Evolutionary conservation across 2,797 vertebrate species (phyloP).

Genomic region (Anguilla pacifica): DNA sequence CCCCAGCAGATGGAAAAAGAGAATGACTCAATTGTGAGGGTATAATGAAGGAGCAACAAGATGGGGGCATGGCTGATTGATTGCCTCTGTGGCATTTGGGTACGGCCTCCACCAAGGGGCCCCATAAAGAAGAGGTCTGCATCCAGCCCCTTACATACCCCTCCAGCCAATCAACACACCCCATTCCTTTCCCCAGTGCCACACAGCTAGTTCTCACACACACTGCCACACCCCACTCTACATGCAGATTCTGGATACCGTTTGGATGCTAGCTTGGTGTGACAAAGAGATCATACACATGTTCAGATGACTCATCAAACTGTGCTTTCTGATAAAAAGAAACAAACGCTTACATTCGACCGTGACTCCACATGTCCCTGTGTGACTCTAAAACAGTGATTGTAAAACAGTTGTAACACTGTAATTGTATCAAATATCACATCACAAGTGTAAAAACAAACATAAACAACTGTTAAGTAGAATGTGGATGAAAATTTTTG

Average conservation of each 20-base stretch:
- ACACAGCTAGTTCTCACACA: conserved; percentile 2
- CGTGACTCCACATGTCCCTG: neutral
- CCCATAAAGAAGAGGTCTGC: neutral
- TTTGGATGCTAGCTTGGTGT: neutral
- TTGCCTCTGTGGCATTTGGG: neutral
- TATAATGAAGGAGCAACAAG: neutral
- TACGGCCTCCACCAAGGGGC: neutral
- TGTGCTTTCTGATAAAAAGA: neutral
- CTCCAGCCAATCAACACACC: neutral
- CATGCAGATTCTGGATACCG: neutral
- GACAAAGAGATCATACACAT: neutral
- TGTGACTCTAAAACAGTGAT: neutral
- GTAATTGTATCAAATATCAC: neutral
- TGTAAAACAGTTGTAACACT: neutral
- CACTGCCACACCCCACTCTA: neutral
- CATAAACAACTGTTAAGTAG: neutral
- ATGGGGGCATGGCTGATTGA: neutral
- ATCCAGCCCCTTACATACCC: neutral
- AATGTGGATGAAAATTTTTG: neutral
- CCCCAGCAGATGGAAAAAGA: neutral
- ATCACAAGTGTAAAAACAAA: neutral
- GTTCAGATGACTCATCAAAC: neutral
- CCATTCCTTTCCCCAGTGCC: neutral
- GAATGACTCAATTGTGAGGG: neutral
- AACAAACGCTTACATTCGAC: neutral